A percentile compares a stretch with the other conserved stretches of the same genome.
phyloP scores from a whole-genome alignment of 2,797 vertebrate genomes.

The Hylomyscus alleni region DNA sequence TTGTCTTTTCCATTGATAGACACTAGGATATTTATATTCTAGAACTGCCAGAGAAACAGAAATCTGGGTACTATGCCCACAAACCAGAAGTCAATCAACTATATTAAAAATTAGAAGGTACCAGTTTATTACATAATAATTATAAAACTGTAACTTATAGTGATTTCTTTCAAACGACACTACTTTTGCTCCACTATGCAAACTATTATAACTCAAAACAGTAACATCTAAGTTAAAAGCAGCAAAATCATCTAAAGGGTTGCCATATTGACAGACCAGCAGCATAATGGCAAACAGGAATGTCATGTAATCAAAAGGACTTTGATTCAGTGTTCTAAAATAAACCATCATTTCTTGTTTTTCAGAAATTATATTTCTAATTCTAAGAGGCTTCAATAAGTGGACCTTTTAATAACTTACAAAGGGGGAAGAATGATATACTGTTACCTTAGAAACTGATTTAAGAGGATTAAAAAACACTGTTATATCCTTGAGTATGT shows the following conservation, averaged over 20 bases:
- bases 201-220: background rate
- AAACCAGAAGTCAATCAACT: constrained; percentile 45
- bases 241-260: background rate
- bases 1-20: accelerated
- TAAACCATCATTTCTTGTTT: constrained; percentile 30
- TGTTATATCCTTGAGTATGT: background rate
- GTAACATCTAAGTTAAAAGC: background rate
- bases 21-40: background rate
- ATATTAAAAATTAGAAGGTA: background rate
- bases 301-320: background rate
- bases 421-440: constrained; percentile 21
- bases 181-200: background rate
- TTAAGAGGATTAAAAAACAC: background rate
- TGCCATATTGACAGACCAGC: background rate
- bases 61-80: background rate
- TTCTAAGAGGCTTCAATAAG: constrained; percentile 40
- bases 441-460: constrained; percentile 43
- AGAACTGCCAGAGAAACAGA: background rate
- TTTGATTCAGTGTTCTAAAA: constrained; percentile 63
- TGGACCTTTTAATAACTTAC: background rate
- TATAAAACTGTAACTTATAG: constrained; percentile 49
- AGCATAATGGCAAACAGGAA: background rate
- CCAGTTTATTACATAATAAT: constrained; percentile 13
- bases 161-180: background rate
- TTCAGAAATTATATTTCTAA: constrained; percentile 13